These are phyloP conservation scores for Muscicapa adusta DNA, from an alignment of 2,113 vertebrate genomes.

Conservation along the genomic window DNA sequence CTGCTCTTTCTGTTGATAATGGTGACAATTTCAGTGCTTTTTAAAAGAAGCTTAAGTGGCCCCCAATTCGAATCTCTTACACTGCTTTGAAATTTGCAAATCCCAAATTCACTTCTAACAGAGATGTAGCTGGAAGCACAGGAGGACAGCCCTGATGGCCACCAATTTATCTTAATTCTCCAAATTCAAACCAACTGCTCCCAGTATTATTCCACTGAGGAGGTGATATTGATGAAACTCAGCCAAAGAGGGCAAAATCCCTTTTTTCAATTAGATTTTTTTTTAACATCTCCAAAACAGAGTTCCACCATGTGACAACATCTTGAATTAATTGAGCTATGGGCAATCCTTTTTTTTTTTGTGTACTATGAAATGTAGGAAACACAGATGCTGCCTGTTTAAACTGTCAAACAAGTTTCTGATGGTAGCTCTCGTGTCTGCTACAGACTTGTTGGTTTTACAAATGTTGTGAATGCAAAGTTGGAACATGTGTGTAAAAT, in stretches of 20 bases:
- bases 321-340: constrained; percentile 46
- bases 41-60: background rate
- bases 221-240: constrained; percentile 21
- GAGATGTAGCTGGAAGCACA: background rate
- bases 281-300: background rate
- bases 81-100: background rate
- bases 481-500: constrained; percentile 49
- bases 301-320: constrained; percentile 11
- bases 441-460: constrained; percentile 45
- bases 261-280: constrained; percentile 24
- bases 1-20: background rate
- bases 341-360: constrained; percentile 14
- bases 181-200: background rate
- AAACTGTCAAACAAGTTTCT: constrained; percentile 66
- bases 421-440: constrained; percentile 58
- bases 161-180: background rate
- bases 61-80: background rate
- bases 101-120: background rate
- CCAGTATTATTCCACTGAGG: background rate
- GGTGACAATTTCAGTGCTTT: background rate
- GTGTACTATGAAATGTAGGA: constrained; percentile 38
- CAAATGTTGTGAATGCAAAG: constrained; percentile 48
- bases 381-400: constrained; percentile 64
- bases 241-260: constrained; percentile 23
- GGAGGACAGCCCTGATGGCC: background rate